Conservation (phyloP, 2,888 invertebrate species). For the Lamellibrachia columna region DNA sequence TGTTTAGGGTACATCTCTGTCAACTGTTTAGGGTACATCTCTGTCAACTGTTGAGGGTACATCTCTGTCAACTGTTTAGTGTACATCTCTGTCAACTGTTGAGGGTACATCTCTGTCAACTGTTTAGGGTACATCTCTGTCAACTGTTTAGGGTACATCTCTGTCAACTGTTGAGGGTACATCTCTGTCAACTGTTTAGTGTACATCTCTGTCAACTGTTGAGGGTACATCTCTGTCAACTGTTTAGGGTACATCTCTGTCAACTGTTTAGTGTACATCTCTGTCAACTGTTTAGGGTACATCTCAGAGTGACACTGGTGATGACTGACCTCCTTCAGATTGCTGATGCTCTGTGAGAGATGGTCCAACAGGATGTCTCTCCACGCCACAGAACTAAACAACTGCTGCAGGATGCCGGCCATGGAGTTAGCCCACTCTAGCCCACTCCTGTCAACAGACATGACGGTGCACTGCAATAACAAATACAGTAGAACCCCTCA, state of each 20-base stretch:
- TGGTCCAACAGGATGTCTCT: constrained; percentile 52
- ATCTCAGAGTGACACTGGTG: background rate
- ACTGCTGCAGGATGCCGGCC: constrained; percentile 56
- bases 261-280: background rate
- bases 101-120: background rate
- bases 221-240: background rate
- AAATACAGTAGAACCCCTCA: too few relatives aligned
- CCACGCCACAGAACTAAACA: constrained; percentile 55
- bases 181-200: background rate
- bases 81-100: background rate
- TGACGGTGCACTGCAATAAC: background rate
- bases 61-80: background rate
- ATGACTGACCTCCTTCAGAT: constrained; percentile 34
- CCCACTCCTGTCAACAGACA: constrained; percentile 49
- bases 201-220: background rate
- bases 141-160: background rate
- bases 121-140: background rate
- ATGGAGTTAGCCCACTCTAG: constrained; percentile 63
- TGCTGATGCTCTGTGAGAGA: constrained; percentile 40
- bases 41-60: background rate
- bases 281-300: background rate
- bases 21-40: background rate
- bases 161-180: background rate
- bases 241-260: background rate
- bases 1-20: background rate